Conservation (phyloP, 2,797 vertebrate genomes). For the Serranus cabrilla region DNA sequence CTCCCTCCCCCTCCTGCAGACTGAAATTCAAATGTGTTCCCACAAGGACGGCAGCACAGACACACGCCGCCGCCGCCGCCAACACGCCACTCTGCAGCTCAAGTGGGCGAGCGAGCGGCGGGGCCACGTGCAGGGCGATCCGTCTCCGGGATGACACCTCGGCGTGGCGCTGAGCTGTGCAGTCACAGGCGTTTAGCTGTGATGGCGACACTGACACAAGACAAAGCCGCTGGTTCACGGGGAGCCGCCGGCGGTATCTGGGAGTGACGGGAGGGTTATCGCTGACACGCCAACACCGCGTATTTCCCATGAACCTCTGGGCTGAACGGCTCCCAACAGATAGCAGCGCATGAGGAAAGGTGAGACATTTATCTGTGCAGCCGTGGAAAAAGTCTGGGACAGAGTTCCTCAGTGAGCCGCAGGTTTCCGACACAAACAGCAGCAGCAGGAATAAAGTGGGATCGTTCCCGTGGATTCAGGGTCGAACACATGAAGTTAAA, state of each 20-base stretch:
- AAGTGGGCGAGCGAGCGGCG: conserved; percentile 53
- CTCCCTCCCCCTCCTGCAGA: conserved; percentile 9
- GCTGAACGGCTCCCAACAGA: conserved; percentile 77
- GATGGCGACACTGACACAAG: conserved; percentile 90
- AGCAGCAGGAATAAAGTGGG: too few relatives aligned
- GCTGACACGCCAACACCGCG: conserved; percentile 78
- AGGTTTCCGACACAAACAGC: too few relatives aligned
- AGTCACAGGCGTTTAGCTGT: conserved; percentile 88
- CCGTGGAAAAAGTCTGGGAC: conserved; percentile 60
- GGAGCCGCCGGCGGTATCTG: conserved; percentile 66
- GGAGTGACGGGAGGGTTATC: conserved; percentile 86
- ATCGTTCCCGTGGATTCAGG: too few relatives aligned
- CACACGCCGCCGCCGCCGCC: not conserved
- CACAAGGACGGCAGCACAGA: not conserved
- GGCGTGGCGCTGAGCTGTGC: conserved; percentile 87
- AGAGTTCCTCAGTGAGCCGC: too few relatives aligned
- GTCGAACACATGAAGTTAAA: too few relatives aligned
- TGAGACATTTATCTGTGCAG: conserved; percentile 85
- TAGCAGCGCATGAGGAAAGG: conserved; percentile 82
- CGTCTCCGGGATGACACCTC: conserved; percentile 87
- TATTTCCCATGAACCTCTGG: conserved; percentile 87
- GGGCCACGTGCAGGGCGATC: conserved; percentile 62
- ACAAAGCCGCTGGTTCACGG: conserved; percentile 77
- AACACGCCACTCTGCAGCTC: conserved; percentile 54
- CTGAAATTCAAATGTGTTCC: conserved; percentile 26